Percentiles rank a stretch among this genome's conserved stretches.
phyloP scores from a whole-genome alignment of 2,113 vertebrate species.

The Tonatia bakeri region DNA sequence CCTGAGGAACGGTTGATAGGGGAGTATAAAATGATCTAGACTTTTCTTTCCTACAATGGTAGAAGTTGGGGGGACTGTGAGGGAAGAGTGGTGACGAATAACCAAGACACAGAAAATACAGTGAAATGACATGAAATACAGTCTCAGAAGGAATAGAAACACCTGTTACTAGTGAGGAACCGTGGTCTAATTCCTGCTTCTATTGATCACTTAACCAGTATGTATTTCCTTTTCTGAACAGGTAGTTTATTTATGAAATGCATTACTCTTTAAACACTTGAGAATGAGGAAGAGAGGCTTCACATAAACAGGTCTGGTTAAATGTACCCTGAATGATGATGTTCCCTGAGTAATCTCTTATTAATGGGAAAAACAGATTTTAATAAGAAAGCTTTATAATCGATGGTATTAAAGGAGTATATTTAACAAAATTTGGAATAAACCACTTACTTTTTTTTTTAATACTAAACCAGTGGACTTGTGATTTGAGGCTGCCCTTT shows the following conservation, averaged over 20 bases:
- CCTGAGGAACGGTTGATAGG: conserved; percentile 3
- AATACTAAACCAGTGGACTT: not conserved
- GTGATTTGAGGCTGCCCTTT: conserved; percentile 15
- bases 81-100: not conserved
- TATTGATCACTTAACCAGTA: not conserved
- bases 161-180: not conserved
- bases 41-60: not conserved
- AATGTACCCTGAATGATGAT: conserved; percentile 28
- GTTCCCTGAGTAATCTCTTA: not conserved
- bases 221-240: conserved; percentile 46
- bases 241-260: conserved; percentile 40
- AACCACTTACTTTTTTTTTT: not conserved
- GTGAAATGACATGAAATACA: not conserved
- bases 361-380: conserved; percentile 16
- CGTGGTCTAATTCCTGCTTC: not conserved
- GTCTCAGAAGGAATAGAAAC: not conserved
- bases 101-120: not conserved
- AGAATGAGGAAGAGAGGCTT: not conserved
- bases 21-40: not conserved
- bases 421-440: conserved; percentile 11
- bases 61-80: not conserved
- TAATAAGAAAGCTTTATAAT: conserved; percentile 29
- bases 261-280: conserved; percentile 19
- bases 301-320: not conserved
- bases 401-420: not conserved